phyloP scores from a whole-genome alignment of 2,888 invertebrate genomes.

The Drosophila mulleri region DNA sequence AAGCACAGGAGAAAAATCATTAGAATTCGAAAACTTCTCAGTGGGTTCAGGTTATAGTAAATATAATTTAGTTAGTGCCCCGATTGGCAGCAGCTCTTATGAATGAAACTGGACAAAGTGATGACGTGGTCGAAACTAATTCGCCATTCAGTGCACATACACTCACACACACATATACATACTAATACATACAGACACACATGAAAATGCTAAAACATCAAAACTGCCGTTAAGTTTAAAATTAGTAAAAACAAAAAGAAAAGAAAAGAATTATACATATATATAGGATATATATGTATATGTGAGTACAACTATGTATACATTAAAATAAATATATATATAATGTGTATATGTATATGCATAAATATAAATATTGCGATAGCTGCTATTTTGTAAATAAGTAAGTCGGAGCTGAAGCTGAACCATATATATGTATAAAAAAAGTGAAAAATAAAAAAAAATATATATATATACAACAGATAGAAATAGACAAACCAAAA shows the following conservation, averaged over 20 bases:
- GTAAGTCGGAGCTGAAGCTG: constrained; percentile 71
- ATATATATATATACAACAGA: constrained; percentile 14
- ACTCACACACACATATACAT: constrained; percentile 20
- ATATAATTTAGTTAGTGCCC: constrained; percentile 25
- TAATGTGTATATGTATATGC: constrained; percentile 48
- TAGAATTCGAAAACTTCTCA: background rate
- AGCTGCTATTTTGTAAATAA: constrained; percentile 78
- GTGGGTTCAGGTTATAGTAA: background rate
- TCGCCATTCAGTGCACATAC: constrained; percentile 30
- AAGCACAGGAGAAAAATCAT: background rate
- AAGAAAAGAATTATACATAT: constrained; percentile 62
- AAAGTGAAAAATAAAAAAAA: background rate
- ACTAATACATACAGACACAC: constrained; percentile 17
- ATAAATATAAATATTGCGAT: no score
- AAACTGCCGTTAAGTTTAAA: constrained; percentile 79
- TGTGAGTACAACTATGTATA: constrained; percentile 16
- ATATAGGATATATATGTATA: constrained; percentile 37
- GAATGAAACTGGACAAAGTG: background rate
- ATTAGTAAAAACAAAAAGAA: constrained; percentile 58
- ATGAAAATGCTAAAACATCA: constrained; percentile 72
- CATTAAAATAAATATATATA: constrained; percentile 15
- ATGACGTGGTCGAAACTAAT: constrained; percentile 19
- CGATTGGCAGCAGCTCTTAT: constrained; percentile 44
- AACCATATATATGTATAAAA: constrained; percentile 34
- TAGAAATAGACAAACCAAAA: constrained; percentile 63